Percentiles rank a stretch among this genome's conserved stretches.
These are phyloP conservation scores for Coremacera marginata DNA, from an alignment of 2,888 invertebrate species.

Conservation along the genomic window DNA sequence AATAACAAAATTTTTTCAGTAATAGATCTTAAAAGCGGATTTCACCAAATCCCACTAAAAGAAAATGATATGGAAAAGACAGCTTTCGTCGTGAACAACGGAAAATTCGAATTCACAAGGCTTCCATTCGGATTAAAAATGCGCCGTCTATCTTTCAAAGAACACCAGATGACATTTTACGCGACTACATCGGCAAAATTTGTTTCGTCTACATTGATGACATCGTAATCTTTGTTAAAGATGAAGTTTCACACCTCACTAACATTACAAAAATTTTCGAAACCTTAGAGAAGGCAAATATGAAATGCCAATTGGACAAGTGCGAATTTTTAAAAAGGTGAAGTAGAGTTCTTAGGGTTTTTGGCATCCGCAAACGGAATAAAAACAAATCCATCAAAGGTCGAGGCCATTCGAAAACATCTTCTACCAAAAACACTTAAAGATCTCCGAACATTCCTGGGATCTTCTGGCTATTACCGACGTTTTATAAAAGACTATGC, in stretches of 20 bases:
- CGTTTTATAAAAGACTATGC: too few species aligned
- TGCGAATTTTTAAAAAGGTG: constrained; percentile 24
- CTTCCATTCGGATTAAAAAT: constrained; percentile 43
- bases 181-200: too few species aligned
- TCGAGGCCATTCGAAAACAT: constrained; percentile 25
- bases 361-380: constrained; percentile 23
- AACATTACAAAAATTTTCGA: constrained; percentile 24
- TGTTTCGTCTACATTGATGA: constrained; percentile 42
- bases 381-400: constrained; percentile 32
- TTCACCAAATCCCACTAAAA: too few species aligned
- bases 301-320: constrained; percentile 37
- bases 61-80: constrained; percentile 37
- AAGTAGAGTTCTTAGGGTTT: constrained; percentile 29
- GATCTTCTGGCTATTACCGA: too few species aligned
- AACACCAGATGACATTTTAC: too few species aligned
- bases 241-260: constrained; percentile 32
- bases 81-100: constrained; percentile 35
- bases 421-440: constrained; percentile 31
- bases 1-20: constrained; percentile 34
- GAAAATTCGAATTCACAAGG: constrained; percentile 38
- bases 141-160: too few species aligned
- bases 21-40: constrained; percentile 37
- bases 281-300: constrained; percentile 17
- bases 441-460: constrained; percentile 35
- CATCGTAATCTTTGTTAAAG: constrained; percentile 39